phyloP scores from a whole-genome alignment of 2,113 vertebrate species.

The Plecotus auritus region DNA sequence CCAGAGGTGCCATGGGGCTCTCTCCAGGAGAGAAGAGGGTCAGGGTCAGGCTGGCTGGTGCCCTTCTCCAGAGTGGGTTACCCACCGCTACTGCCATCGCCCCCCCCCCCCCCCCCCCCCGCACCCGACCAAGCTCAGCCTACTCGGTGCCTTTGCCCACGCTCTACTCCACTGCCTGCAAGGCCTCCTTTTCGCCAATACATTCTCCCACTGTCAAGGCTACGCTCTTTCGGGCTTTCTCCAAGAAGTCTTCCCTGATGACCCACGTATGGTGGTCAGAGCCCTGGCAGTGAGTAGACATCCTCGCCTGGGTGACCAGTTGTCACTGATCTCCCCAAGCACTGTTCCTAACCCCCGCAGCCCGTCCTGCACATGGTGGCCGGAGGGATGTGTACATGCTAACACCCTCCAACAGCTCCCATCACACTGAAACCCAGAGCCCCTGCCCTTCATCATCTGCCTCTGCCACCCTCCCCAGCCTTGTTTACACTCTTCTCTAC shows the following conservation, averaged over 20 bases:
- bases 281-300: not conserved
- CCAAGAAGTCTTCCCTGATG: not conserved
- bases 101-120: fast-evolving
- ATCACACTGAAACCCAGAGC: not conserved
- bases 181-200: not conserved
- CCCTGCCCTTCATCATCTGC: not conserved
- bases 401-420: not conserved
- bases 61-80: not conserved
- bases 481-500: not conserved
- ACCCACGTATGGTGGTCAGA: not conserved
- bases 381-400: not conserved
- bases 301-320: not conserved
- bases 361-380: not conserved
- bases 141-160: fast-evolving
- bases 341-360: not conserved
- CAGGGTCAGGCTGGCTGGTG: not conserved
- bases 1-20: not conserved
- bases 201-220: not conserved
- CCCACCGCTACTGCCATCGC: fast-evolving
- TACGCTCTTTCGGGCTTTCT: not conserved
- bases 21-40: not conserved
- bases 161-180: not conserved
- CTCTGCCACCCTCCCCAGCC: not conserved
- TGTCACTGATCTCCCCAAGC: not conserved
- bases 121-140: not conserved